Percentiles rank a stretch among this genome's conserved stretches.
Conservation (phyloP, 37 sponge, comb jelly and placozoan species). For the Spongilla lacustris region DNA sequence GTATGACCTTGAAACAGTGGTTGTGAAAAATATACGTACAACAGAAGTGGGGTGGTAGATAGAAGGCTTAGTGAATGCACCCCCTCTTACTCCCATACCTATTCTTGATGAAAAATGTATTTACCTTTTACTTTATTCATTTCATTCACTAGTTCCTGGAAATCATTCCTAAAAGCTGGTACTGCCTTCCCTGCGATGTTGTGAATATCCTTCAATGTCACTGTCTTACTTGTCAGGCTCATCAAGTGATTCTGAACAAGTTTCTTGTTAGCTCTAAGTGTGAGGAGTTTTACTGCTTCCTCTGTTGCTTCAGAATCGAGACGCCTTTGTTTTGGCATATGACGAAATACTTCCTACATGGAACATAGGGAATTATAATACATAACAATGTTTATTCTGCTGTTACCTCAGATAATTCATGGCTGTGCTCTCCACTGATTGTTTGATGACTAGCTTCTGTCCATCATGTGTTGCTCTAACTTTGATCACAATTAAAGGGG, state of each 20-base stretch:
- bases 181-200: constrained; percentile 10
- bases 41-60: too few relatives aligned
- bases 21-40: neutral
- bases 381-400: too few relatives aligned
- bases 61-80: too few relatives aligned
- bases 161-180: neutral
- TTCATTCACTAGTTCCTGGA: constrained; percentile 16
- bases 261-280: constrained; percentile 17
- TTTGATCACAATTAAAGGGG: too few relatives aligned
- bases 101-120: neutral
- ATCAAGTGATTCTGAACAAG: constrained; percentile 23
- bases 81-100: too few relatives aligned
- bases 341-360: constrained; percentile 4
- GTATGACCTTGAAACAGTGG: neutral
- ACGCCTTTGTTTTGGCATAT: constrained; percentile 20
- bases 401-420: too few relatives aligned
- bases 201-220: constrained; percentile 24
- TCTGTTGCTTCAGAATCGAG: neutral
- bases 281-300: constrained; percentile 11
- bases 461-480: too few relatives aligned
- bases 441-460: too few relatives aligned
- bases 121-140: constrained; percentile 12
- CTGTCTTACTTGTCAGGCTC: constrained; percentile 17
- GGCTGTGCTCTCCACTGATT: too few relatives aligned
- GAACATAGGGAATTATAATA: too few relatives aligned